These are phyloP conservation scores for Drosophila nr. fundita DNA, from an alignment of 2,888 invertebrate species.

Conservation along the genomic window DNA sequence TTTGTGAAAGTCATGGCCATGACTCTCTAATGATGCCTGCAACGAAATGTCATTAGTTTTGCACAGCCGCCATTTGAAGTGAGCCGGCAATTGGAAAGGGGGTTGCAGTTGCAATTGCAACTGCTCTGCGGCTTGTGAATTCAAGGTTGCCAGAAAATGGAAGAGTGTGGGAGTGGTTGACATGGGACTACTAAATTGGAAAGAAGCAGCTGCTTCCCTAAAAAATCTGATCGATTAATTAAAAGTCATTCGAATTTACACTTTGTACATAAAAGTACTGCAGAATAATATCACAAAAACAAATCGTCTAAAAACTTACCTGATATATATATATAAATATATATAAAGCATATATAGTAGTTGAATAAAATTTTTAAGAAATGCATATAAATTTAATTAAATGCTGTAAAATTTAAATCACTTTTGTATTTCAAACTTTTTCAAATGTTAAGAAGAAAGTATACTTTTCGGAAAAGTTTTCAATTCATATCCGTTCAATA, in stretches of 20 bases:
- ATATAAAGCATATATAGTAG: neutral
- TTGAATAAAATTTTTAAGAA: neutral
- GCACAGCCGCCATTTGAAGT: conserved; percentile 69
- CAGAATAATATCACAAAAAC: neutral
- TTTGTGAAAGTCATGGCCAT: conserved; percentile 74
- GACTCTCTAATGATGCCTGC: conserved; percentile 71
- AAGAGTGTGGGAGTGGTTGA: conserved; percentile 7
- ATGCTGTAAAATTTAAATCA: neutral
- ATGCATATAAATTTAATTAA: neutral
- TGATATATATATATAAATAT: too few species aligned
- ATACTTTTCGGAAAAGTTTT: neutral
- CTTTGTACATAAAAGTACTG: neutral
- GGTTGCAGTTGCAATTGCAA: conserved; percentile 36
- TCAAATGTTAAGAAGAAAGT: neutral
- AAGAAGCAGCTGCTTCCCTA: conserved; percentile 16
- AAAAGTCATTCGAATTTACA: neutral
- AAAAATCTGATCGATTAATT: conserved; percentile 8
- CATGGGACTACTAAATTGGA: neutral
- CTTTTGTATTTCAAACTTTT: neutral
- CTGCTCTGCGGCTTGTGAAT: conserved; percentile 25
- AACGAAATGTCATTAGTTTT: conserved; percentile 77
- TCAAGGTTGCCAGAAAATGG: conserved; percentile 41
- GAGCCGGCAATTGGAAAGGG: conserved; percentile 56
- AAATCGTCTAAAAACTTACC: neutral
- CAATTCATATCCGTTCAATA: neutral